phyloP scores from a whole-genome alignment of 2,113 vertebrate genomes.

The Seriola rivoliana region DNA sequence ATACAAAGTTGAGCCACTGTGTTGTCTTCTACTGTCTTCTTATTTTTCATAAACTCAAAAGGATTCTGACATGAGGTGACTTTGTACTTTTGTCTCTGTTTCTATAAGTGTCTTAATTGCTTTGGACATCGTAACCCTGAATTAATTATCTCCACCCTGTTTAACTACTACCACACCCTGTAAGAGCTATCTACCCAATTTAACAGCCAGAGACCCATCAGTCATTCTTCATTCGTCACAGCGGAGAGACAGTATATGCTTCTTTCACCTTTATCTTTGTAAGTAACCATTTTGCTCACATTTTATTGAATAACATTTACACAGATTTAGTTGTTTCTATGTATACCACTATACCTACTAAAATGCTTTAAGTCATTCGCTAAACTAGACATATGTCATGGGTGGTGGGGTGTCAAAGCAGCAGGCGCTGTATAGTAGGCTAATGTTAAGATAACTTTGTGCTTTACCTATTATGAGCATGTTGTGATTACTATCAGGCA shows the following conservation, averaged over 20 bases:
- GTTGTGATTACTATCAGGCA: too few relatives aligned
- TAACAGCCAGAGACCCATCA: neutral
- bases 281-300: constrained; percentile 6
- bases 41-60: too few relatives aligned
- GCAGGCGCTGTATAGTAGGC: too few relatives aligned
- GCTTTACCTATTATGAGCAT: too few relatives aligned
- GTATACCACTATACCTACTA: neutral
- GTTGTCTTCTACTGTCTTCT: too few relatives aligned
- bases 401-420: too few relatives aligned
- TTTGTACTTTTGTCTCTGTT: neutral
- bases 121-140: neutral
- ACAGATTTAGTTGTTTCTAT: neutral
- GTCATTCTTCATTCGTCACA: neutral
- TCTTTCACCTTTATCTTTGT: constrained; percentile 2
- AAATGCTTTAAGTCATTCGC: too few relatives aligned
- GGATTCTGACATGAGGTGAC: too few relatives aligned
- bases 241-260: neutral
- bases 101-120: neutral
- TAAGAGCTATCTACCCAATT: neutral
- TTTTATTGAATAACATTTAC: neutral
- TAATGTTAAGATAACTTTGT: too few relatives aligned
- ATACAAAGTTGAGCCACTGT: too few relatives aligned
- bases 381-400: too few relatives aligned
- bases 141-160: neutral
- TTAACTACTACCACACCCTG: neutral